Conservation (phyloP, 2,113 vertebrate genomes). For the Marcusenius ussheri region DNA sequence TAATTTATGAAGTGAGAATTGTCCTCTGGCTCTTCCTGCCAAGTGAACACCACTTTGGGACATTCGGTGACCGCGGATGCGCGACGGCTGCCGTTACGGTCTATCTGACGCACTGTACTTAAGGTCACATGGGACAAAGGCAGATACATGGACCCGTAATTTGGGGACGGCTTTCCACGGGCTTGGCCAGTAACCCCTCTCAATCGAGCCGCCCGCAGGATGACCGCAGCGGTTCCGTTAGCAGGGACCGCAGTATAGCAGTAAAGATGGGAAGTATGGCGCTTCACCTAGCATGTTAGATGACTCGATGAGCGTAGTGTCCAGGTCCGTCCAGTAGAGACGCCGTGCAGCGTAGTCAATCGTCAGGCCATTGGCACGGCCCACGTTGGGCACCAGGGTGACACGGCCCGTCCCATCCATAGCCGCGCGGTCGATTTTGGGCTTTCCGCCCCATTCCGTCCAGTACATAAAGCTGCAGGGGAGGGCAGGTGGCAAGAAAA, state of each 20-base stretch:
- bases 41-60: not conserved
- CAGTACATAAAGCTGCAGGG: conserved; percentile 86
- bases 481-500: not conserved
- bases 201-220: not conserved
- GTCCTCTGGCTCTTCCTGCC: not conserved
- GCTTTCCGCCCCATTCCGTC: conserved; percentile 95
- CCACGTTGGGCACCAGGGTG: conserved; percentile 84
- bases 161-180: not conserved
- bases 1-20: not conserved
- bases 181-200: not conserved
- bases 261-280: not conserved
- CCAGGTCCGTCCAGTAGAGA: conserved; percentile 93
- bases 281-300: conserved; percentile 87
- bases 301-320: conserved; percentile 91
- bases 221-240: not conserved
- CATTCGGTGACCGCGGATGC: not conserved
- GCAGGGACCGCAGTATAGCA: not conserved
- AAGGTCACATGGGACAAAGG: not conserved
- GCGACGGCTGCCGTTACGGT: not conserved
- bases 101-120: not conserved
- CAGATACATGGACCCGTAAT: not conserved
- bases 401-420: conserved; percentile 87
- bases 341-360: conserved; percentile 90
- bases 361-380: conserved; percentile 87
- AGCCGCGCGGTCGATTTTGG: conserved; percentile 86